Base-by-base conservation (phyloP, 2,113 vertebrate genomes). In the Antigone vipio region DNA sequence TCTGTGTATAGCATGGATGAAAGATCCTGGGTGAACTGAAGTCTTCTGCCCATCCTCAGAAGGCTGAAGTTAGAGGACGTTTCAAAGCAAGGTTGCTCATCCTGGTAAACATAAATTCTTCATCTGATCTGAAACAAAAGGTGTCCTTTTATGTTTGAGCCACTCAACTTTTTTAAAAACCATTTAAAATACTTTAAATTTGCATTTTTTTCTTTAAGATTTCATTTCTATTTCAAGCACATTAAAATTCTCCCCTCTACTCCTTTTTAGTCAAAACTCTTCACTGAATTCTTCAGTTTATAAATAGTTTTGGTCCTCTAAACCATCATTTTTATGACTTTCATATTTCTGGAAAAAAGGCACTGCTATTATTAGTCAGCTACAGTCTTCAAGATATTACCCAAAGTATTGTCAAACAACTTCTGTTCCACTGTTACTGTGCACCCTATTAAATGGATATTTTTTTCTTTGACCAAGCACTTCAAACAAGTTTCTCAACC, bases 301-400 rank as follows among this genome's bases (percentile, higher is more conserved):
- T 96, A 97, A 97, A 97, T 96, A 97, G 95, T 90, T 94, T 94
- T 88, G 78, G 94, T 96, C 94, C 60, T 95, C 92, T 95, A 94
- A 95, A 94, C 67, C 71, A 88, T 95, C 88, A 92, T 96, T 96
- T 95, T 96, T 96, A 68, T 96, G 81, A 95, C 89, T 96, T 92
- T 89, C 74, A 79, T 93, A 95, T 96, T 94, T 95, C 87, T 93
- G 78, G 84, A 22, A 79, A 81, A 95, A 94, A 90, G 26, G 26
- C 45, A 0, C 53, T 76, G 81, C 92, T 95, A 93, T 95, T 95
- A 92, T 93, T 95, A 96, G 84, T 69, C 89, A 94, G 81, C 74
- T 81, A 81, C 84, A 71, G 84, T 21, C 78, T 93, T 85, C 71
- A 88, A 95, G 81, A 73, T 63, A 79, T 75, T 91, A 88, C 55